A percentile compares a stretch with the other conserved stretches of the same genome.
These are phyloP conservation scores for Danio rerio DNA, from an alignment of 2,113 vertebrate species.

Conservation along the genomic window GRCz12tu NC_133191.1:33356001-33356500, in stretches of 20 bases:
- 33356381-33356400: background rate
- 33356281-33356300: background rate
- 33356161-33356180: conserved; percentile 47
- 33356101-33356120: conserved; percentile 93
- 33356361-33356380: conserved; percentile 5
- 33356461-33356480: conserved; percentile 92
- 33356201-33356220: conserved; percentile 72
- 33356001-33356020: background rate
- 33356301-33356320: background rate
- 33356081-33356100: conserved; percentile 88
- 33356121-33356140: conserved; percentile 89
- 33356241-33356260: conserved; percentile 38
- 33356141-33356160: conserved; percentile 75
- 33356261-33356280: conserved; percentile 36
- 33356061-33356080: conserved; percentile 88
- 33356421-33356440: conserved; percentile 90
- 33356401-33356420: conserved; percentile 82
- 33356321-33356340: conserved; percentile 7
- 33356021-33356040: background rate
- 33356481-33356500: conserved; percentile 80
- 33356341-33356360: background rate
- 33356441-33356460: conserved; percentile 91
- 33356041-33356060: conserved; percentile 74
- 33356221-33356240: conserved; percentile 70
- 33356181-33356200: conserved; percentile 54